Conservation (phyloP, 2,888 invertebrate species). For the Dioctria linearis region DNA sequence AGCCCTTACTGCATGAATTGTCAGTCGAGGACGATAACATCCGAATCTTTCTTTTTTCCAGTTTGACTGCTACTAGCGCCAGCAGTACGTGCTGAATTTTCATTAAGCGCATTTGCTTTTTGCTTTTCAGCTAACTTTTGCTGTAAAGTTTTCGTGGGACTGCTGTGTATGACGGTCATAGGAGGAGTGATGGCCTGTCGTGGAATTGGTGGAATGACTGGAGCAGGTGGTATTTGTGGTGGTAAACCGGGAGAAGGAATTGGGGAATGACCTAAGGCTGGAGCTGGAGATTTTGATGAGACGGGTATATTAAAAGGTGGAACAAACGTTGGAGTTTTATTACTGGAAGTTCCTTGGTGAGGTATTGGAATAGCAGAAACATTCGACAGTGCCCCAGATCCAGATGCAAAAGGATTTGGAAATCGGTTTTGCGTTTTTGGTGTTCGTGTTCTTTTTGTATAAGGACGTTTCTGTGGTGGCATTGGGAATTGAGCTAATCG, state of each 20-base stretch:
- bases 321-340: slow-evolving; percentile 52
- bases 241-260: slow-evolving; percentile 43
- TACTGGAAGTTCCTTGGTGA: slow-evolving; percentile 41
- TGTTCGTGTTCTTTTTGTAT: slow-evolving; percentile 60
- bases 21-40: slow-evolving; percentile 64
- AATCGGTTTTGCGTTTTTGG: slow-evolving; percentile 59
- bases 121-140: slow-evolving; percentile 81
- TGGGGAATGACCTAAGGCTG: slow-evolving; percentile 51
- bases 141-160: slow-evolving; percentile 78
- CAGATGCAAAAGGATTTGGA: slow-evolving; percentile 50
- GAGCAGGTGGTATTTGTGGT: slow-evolving; percentile 35
- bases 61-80: slow-evolving; percentile 56
- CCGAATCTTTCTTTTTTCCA: slow-evolving; percentile 59
- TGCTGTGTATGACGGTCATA: slow-evolving; percentile 66
- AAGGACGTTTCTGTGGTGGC: slow-evolving; percentile 60
- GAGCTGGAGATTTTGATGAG: slow-evolving; percentile 55
- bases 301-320: slow-evolving; percentile 52
- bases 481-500: slow-evolving; percentile 60
- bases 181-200: slow-evolving; percentile 56
- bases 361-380: neutral
- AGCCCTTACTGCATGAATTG: slow-evolving; percentile 1
- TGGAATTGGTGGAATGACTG: slow-evolving; percentile 14
- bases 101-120: slow-evolving; percentile 62
- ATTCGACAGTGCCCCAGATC: neutral
- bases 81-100: slow-evolving; percentile 59